Base-by-base conservation (phyloP, 1,140 invertebrate genomes). In the Lepidotrigona ventralis region DNA sequence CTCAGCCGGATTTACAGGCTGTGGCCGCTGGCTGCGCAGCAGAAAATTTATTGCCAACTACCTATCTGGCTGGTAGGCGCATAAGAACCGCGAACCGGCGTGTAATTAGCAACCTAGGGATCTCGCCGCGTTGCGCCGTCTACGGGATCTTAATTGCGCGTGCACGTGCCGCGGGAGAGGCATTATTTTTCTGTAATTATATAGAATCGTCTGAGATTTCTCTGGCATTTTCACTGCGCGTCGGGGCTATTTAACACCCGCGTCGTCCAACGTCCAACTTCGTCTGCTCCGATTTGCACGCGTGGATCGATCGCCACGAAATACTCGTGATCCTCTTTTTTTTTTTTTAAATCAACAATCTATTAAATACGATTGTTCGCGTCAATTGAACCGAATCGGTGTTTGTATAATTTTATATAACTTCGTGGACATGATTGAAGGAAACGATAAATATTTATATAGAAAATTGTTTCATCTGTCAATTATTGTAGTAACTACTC, bases 71-170 rank as follows among this genome's bases (percentile, higher is more conserved):
- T 70, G 81, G 79, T 89, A 89, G 74, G 83, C 80, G 80, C 86
- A 84, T 86, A 89, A 88, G 88, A 89, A 89, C 85, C 85, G 88
- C 88, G 85, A 81, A 89, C 66, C 77, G 85, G 74, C 79, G 69
- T 88, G 88, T 89, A 88, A 89, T 89, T 89, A 89, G 85, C 87
- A 89, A 85, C 83, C 78, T 80, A 79, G 80, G 85, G 87, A 89
- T 89, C 83, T 89, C 88, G 80, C 74, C 77, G 33, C 79, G 81
- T 86, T 75, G 79, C 86, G 77, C 58, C 70, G 80, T 81, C 86
- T 84, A 87, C 86, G 46, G 46, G 58, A 85, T 83, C 83, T 89
- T 87, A 89, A 89, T 89, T 89, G 63, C 79, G 26, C 51, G 29
- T 9, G 29, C 70, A 76, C 70, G 64, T 76, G 58, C 12, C 71